Conservation (phyloP, 2,113 vertebrate species). For the Colossoma macropomum region DNA sequence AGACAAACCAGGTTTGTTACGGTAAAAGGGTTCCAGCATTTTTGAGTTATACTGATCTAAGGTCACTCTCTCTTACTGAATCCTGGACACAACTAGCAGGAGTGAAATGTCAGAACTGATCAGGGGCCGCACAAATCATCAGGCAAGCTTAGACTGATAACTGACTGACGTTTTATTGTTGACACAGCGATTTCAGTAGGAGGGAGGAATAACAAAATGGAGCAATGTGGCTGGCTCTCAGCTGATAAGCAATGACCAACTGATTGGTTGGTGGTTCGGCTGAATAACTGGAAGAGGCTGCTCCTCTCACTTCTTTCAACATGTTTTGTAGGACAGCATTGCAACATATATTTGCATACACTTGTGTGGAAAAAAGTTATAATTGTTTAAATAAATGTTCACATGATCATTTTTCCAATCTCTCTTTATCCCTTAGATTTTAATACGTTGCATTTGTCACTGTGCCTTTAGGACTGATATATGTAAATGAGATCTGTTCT, state of each 20-base stretch:
- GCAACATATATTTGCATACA: neutral
- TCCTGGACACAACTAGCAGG: neutral
- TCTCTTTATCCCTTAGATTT: no score
- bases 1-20: no score
- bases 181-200: constrained; percentile 41
- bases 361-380: no score
- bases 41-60: neutral
- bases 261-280: constrained; percentile 34
- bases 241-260: constrained; percentile 30
- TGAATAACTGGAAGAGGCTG: neutral
- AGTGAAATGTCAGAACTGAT: neutral
- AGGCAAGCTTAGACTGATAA: constrained; percentile 60
- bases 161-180: constrained; percentile 55
- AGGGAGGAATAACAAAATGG: constrained; percentile 21
- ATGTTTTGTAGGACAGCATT: neutral
- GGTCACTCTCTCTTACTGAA: neutral
- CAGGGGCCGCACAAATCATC: constrained; percentile 26
- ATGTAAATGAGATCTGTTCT: no score
- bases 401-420: no score
- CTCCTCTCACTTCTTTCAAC: neutral
- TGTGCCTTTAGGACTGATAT: no score
- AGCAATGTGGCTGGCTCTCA: constrained; percentile 16
- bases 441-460: no score
- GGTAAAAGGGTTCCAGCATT: neutral
- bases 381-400: no score